These are phyloP conservation scores for Drosophila hydei DNA, from an alignment of 1,140 invertebrate genomes.

Conservation along the genomic window DNA sequence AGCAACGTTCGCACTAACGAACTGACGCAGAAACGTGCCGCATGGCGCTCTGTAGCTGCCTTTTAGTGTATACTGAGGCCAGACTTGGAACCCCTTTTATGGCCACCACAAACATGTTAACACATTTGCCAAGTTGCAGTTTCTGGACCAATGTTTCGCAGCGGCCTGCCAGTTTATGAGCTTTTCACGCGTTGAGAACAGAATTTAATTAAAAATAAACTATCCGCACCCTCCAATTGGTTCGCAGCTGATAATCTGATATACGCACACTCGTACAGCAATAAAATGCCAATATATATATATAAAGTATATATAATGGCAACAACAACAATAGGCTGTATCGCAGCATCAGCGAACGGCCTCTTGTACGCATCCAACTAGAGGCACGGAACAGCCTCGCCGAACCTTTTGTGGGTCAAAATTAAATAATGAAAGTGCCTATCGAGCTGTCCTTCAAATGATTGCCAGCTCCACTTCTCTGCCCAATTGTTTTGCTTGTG, in stretches of 20 bases:
- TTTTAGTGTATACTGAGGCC: constrained; percentile 33
- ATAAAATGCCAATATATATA: constrained; percentile 1
- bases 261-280: constrained; percentile 9
- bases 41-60: constrained; percentile 19
- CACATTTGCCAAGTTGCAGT: constrained; percentile 64
- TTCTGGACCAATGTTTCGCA: constrained; percentile 26
- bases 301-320: background rate
- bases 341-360: constrained; percentile 9
- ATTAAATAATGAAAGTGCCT: constrained; percentile 65
- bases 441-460: constrained; percentile 37
- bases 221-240: constrained; percentile 32
- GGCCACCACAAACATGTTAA: constrained; percentile 74
- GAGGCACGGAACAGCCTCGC: background rate
- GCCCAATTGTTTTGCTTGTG: constrained; percentile 18
- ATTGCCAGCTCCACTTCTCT: constrained; percentile 42
- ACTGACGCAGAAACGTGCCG: constrained; percentile 62
- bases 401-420: constrained; percentile 62
- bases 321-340: constrained; percentile 29
- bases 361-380: constrained; percentile 47
- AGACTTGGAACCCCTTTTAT: constrained; percentile 57
- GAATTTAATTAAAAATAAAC: constrained; percentile 78
- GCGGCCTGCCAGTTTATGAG: constrained; percentile 57
- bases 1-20: constrained; percentile 66
- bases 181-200: constrained; percentile 35
- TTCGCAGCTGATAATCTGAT: constrained; percentile 58